Percentiles rank a stretch among this genome's conserved stretches.
phyloP scores from a whole-genome alignment of 2,888 invertebrate species.

The Acrocyrtus sp. region DNA sequence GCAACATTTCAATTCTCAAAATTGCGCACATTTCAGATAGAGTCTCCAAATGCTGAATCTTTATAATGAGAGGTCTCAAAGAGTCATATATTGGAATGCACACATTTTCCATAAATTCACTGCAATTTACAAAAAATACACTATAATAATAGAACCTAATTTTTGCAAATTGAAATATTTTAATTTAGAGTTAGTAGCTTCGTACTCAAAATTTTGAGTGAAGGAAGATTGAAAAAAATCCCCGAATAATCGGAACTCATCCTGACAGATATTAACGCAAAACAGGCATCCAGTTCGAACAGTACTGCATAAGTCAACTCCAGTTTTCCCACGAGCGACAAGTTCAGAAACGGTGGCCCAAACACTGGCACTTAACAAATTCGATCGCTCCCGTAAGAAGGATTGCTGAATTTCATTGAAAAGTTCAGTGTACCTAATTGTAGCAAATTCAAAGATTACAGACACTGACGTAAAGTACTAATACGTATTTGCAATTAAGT shows the following conservation, averaged over 20 bases:
- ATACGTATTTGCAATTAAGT: slow-evolving; percentile 8
- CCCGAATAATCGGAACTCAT: slow-evolving; percentile 90
- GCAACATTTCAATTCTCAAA: slow-evolving; percentile 88
- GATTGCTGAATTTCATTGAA: slow-evolving; percentile 83
- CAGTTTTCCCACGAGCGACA: slow-evolving; percentile 71
- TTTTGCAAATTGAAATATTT: too few relatives aligned
- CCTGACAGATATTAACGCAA: slow-evolving; percentile 91
- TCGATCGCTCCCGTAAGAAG: slow-evolving; percentile 80
- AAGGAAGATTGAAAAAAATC: slow-evolving; percentile 81
- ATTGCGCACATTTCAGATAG: slow-evolving; percentile 96
- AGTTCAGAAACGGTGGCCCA: slow-evolving; percentile 76
- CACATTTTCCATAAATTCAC: slow-evolving; percentile 80
- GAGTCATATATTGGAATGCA: slow-evolving; percentile 92
- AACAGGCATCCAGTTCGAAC: slow-evolving; percentile 90
- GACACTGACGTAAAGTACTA: not conserved
- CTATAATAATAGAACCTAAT: too few relatives aligned
- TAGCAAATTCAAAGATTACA: too few relatives aligned
- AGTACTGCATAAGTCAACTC: slow-evolving; percentile 82
- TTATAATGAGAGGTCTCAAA: slow-evolving; percentile 91
- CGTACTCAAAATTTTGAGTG: slow-evolving; percentile 62
- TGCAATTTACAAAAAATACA: slow-evolving; percentile 58
- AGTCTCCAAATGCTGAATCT: slow-evolving; percentile 97
- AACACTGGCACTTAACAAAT: slow-evolving; percentile 77
- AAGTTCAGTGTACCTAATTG: slow-evolving; percentile 76
- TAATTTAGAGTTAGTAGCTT: too few relatives aligned